Evolutionary conservation across 2,797 vertebrate genomes (phyloP).

Genomic region (Pseudochaenichthys georgianus): DNA sequence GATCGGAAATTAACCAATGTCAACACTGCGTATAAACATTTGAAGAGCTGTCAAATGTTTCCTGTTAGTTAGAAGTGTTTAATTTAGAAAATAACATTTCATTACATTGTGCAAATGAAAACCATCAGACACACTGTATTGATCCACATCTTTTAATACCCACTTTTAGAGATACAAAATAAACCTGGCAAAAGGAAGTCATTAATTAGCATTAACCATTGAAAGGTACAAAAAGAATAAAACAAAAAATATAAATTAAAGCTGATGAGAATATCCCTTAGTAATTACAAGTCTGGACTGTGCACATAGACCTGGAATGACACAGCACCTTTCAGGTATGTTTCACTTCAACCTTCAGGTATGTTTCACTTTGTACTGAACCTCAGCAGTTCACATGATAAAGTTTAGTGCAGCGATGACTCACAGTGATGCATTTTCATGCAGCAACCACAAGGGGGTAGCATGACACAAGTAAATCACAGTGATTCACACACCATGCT

Average conservation of each 20-base stretch:
- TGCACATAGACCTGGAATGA: not conserved
- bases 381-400: constrained; percentile 3
- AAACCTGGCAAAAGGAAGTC: constrained; percentile 34
- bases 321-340: not conserved
- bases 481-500: not conserved
- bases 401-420: not conserved
- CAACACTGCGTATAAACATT: not conserved
- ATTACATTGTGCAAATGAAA: constrained; percentile 21
- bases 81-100: not conserved
- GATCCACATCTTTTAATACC: constrained; percentile 49
- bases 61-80: not conserved
- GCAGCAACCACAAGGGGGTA: constrained; percentile 65
- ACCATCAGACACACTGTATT: constrained; percentile 5
- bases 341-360: too few relatives aligned
- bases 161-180: constrained; percentile 31
- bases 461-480: constrained; percentile 47
- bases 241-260: constrained; percentile 32
- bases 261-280: constrained; percentile 8
- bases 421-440: constrained; percentile 51
- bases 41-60: not conserved
- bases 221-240: constrained; percentile 25
- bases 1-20: not conserved
- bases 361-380: constrained; percentile 28
- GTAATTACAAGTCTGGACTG: constrained; percentile 8
- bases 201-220: constrained; percentile 14